A percentile compares a stretch with the other conserved stretches of the same genome.
Conservation (phyloP, 1,140 invertebrate genomes). For the Condylostylus longicornis region DNA sequence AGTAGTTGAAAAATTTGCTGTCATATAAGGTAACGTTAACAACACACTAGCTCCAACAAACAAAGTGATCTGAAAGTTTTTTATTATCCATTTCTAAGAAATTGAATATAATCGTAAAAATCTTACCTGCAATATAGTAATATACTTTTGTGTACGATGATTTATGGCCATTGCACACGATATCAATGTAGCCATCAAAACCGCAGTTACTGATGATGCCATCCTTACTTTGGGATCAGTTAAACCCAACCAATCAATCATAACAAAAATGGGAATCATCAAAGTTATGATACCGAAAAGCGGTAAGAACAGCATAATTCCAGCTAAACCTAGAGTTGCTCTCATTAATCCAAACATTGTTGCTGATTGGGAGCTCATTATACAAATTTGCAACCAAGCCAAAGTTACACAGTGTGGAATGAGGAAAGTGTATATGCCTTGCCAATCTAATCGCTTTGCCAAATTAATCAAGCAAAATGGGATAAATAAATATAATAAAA, state of each 20-base stretch:
- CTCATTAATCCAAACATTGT: constrained; percentile 64
- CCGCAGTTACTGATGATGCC: constrained; percentile 38
- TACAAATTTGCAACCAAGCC: constrained; percentile 72
- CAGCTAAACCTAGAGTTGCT: constrained; percentile 57
- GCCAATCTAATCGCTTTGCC: constrained; percentile 56
- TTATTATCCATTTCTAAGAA: neutral
- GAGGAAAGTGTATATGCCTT: constrained; percentile 57
- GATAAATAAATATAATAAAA: constrained; percentile 60
- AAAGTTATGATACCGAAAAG: constrained; percentile 58
- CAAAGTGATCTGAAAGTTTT: constrained; percentile 18
- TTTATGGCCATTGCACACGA: constrained; percentile 50
- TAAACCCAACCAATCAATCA: constrained; percentile 50
- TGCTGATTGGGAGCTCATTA: constrained; percentile 60
- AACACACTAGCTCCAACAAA: constrained; percentile 32
- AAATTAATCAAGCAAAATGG: constrained; percentile 56
- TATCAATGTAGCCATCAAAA: constrained; percentile 37
- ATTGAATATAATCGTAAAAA: constrained; percentile 16
- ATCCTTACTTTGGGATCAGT: constrained; percentile 45
- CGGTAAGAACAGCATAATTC: constrained; percentile 59
- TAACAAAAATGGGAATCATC: constrained; percentile 53
- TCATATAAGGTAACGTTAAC: constrained; percentile 36
- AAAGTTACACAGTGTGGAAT: constrained; percentile 74
- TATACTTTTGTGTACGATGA: constrained; percentile 42
- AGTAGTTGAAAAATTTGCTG: constrained; percentile 32
- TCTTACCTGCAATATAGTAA: constrained; percentile 46